Evolutionary conservation across 2,113 vertebrate species (phyloP).

Genomic region (Thunnus thynnus): DNA sequence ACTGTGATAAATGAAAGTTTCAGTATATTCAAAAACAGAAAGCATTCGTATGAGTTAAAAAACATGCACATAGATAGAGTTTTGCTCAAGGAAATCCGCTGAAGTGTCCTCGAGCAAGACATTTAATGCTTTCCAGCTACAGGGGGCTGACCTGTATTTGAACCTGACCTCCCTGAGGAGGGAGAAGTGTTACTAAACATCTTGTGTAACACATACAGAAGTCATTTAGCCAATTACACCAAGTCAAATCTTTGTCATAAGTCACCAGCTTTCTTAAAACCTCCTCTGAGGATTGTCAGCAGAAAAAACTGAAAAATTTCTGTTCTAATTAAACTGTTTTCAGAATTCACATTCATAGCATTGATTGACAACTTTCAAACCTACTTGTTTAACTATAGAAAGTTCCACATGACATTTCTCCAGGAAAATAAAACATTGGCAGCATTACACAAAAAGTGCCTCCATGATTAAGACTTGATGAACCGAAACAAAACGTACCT

Average conservation of each 20-base stretch:
- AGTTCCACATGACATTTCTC: background rate
- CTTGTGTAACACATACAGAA: background rate
- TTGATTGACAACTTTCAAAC: background rate
- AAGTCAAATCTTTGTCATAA: background rate
- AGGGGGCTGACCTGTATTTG: background rate
- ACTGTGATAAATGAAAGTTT: conserved; percentile 7
- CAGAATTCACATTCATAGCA: background rate
- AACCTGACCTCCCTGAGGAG: background rate
- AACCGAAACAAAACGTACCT: conserved; percentile 30
- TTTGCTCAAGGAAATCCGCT: too few relatives aligned
- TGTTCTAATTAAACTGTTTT: background rate
- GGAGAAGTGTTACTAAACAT: background rate
- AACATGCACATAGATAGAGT: background rate
- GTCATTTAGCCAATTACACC: background rate
- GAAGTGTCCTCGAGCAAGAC: too few relatives aligned
- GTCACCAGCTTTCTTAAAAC: background rate
- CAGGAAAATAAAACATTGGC: background rate
- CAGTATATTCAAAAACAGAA: background rate
- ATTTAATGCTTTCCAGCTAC: too few relatives aligned
- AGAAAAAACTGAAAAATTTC: too few relatives aligned
- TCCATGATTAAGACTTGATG: background rate
- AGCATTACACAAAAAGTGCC: background rate
- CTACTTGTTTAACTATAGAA: background rate
- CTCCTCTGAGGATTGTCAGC: background rate
- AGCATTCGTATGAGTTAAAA: background rate